A percentile compares a stretch with the other conserved stretches of the same genome.
Conservation (phyloP, 2,797 vertebrate genomes). For the Tachyglossus aculeatus region DNA sequence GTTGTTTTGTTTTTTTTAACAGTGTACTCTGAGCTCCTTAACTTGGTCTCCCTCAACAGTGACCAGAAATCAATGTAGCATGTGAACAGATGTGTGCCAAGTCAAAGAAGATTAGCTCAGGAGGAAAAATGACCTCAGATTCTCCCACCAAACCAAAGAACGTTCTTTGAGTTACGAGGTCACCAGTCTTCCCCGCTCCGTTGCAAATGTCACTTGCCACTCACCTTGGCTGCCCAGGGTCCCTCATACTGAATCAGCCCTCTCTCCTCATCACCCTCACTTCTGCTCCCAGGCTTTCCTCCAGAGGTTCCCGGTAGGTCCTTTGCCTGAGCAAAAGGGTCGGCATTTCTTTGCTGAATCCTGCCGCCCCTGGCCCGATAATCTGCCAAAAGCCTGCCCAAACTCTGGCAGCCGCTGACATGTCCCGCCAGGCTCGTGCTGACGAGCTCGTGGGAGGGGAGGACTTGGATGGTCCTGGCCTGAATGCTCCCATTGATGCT, state of each 20-base stretch:
- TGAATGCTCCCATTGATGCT: conserved; percentile 79
- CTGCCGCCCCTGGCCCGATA: conserved; percentile 93
- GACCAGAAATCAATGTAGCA: too few species aligned
- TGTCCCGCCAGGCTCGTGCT: conserved; percentile 88
- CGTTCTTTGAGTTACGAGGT: too few species aligned
- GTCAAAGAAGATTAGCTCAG: neutral
- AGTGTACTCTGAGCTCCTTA: too few species aligned
- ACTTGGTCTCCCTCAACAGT: too few species aligned
- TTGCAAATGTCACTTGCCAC: too few species aligned
- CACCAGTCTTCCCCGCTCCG: too few species aligned
- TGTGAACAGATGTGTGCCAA: neutral
- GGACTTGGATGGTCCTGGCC: conserved; percentile 75
- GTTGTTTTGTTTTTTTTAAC: too few species aligned
- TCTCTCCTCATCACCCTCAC: conserved; percentile 87
- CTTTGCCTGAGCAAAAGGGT: conserved; percentile 80
- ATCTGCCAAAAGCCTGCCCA: conserved; percentile 92
- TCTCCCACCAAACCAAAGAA: too few species aligned
- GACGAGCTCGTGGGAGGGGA: conserved; percentile 89
- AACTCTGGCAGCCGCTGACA: conserved; percentile 80
- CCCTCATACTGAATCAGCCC: conserved; percentile 77
- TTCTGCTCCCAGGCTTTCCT: conserved; percentile 73
- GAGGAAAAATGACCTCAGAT: neutral
- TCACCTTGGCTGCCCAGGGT: conserved; percentile 89
- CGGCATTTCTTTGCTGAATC: conserved; percentile 82
- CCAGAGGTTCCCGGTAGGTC: conserved; percentile 58